Base-by-base conservation (phyloP, 2,113 vertebrate species). In the Cottus gobio region DNA sequence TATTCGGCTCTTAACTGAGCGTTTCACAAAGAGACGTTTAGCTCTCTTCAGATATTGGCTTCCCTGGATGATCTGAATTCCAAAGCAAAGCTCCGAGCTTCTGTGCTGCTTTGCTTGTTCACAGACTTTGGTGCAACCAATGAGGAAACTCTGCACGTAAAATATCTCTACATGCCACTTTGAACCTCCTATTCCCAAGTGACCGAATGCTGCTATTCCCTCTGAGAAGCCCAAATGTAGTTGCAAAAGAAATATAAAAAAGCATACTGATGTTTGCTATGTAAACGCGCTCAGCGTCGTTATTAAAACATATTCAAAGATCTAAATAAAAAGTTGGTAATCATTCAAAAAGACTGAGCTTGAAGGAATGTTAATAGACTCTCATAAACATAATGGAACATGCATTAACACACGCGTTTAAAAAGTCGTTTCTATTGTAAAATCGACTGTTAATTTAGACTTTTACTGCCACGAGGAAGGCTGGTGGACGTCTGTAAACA, bases 21-120 rank as follows among this genome's bases (percentile, higher is more conserved):
- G 50, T 77, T 85, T 79, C 58, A 75, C 48, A 87, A 83, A 83
- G 56, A 75, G 13, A 80, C 80, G 65, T 60, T 80, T 50, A 78
- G 63, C 64, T 83, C 78, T 63, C 20, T 65, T 81, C 64, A 24
- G 64, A 84, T 85, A 78, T 67, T 77, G 79, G 81, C 80, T 80
- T 84, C 83, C 66, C 67, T 46, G 70, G 79, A 87, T 87, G 71
- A 91, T 85, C 71, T 56, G 71, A 87, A 85, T 84, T 83, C 89
- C 85, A 82, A 66, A 80, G 77, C 86, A 86, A 79, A 86, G 64
- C 72, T 82, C 58, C 0, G 61, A 89, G 64, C 70, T 46, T 67
- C 34, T 75, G 84, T 30, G 76, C 71, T 1, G 73, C 68, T 68
- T 26, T 73, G 72, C 80, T 77, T 58, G 65, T 87, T 71, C 84